These are phyloP conservation scores for Tetragnatha versicolor DNA, from an alignment of 1,140 invertebrate species.

Conservation along the genomic window DNA sequence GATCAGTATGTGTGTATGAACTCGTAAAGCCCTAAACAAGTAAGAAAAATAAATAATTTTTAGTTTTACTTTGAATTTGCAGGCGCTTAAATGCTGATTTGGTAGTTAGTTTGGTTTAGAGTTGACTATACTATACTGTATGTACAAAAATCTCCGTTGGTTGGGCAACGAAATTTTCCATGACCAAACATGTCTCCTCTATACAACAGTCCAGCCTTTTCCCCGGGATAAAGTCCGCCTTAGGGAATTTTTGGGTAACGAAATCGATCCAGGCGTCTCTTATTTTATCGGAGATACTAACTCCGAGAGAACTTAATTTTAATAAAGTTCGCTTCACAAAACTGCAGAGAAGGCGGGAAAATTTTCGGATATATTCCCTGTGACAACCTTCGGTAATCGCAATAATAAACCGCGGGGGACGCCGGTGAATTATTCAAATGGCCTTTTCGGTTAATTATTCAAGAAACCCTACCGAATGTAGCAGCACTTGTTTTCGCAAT, in stretches of 20 bases:
- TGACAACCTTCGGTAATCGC: background rate
- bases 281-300: constrained; percentile 47
- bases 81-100: background rate
- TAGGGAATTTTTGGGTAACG: constrained; percentile 24
- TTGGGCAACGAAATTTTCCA: background rate
- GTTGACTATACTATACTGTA: background rate
- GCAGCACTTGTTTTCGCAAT: no score
- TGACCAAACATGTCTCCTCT: constrained; percentile 20
- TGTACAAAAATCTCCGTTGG: background rate
- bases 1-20: no score
- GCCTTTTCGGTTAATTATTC: constrained; percentile 24
- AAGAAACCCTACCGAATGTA: background rate
- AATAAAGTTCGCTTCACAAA: constrained; percentile 26
- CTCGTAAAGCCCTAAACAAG: background rate
- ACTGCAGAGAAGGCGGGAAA: constrained; percentile 4
- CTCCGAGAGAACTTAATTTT: constrained; percentile 48
- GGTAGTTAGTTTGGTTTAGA: background rate
- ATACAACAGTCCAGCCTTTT: background rate
- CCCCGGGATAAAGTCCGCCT: constrained; percentile 7
- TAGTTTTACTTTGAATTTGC: background rate
- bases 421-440: constrained; percentile 27
- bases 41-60: background rate
- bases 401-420: constrained; percentile 25
- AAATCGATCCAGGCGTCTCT: constrained; percentile 32
- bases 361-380: background rate